These are phyloP conservation scores for Periparus ater DNA, from an alignment of 2,797 vertebrate species.

Conservation along the genomic window DNA sequence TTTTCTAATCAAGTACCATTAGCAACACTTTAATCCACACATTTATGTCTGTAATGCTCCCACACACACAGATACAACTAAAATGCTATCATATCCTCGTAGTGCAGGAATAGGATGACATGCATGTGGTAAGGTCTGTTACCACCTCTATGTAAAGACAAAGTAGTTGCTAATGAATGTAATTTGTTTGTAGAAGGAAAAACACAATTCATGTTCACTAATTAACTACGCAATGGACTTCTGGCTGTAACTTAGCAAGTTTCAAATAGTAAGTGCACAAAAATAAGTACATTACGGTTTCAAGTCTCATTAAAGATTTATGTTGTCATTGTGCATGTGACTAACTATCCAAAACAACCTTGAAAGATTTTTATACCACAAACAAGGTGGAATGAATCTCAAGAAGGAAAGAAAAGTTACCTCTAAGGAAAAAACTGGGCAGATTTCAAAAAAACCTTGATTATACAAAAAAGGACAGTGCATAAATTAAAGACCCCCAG, in stretches of 20 bases:
- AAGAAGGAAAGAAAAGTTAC: background rate
- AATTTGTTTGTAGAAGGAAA: background rate
- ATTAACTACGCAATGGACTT: background rate
- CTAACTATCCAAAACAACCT: background rate
- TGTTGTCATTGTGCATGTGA: background rate
- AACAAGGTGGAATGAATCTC: background rate
- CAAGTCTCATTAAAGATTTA: background rate
- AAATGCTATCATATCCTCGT: background rate
- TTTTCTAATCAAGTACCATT: background rate
- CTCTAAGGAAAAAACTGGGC: background rate
- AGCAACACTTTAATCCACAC: background rate
- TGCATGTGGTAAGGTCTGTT: background rate
- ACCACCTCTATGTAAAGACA: background rate
- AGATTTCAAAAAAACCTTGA: background rate
- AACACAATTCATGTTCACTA: background rate
- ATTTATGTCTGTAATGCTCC: background rate
- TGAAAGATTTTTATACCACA: background rate
- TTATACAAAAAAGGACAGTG: background rate
- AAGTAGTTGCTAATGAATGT: background rate
- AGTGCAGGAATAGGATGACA: rapidly evolving
- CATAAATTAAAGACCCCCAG: slow-evolving; percentile 35
- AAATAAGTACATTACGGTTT: background rate
- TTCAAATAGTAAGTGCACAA: background rate
- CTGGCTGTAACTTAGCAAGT: background rate
- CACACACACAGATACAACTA: background rate